Evolutionary conservation across 1,140 invertebrate species (phyloP).

Genomic region (Rhizoglyphus robini): DNA sequence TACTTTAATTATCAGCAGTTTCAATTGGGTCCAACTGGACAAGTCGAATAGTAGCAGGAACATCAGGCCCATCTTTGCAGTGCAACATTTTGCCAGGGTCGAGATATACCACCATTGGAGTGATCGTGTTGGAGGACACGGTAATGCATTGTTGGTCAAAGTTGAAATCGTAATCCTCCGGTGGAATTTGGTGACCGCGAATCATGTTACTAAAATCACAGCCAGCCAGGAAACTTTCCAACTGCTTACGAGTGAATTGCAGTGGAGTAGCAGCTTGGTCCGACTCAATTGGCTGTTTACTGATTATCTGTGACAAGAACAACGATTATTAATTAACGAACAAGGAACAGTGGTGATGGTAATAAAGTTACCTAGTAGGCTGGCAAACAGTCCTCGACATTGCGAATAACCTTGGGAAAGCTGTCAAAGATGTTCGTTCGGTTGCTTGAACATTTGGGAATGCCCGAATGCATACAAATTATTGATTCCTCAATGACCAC

Average conservation of each 20-base stretch:
- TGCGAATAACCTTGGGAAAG: conserved; percentile 47
- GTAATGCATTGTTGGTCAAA: conserved; percentile 47
- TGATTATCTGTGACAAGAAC: conserved; percentile 39
- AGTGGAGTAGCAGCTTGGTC: conserved; percentile 48
- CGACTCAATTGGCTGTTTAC: background rate
- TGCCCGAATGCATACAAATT: background rate
- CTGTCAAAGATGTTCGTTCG: conserved; percentile 40
- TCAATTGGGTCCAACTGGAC: background rate
- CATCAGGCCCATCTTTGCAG: background rate
- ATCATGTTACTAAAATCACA: conserved; percentile 52
- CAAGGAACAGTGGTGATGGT: conserved; percentile 49
- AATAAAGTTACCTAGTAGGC: conserved; percentile 60
- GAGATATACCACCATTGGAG: background rate
- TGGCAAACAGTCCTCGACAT: conserved; percentile 46
- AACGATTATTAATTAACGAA: conserved; percentile 40
- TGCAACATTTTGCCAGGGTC: background rate
- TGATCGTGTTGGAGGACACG: conserved; percentile 40
- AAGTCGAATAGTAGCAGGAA: background rate
- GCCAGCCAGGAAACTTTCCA: conserved; percentile 46
- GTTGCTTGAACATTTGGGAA: conserved; percentile 36
- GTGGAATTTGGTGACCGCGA: conserved; percentile 52
- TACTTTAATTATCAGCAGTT: no score
- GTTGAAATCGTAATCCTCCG: conserved; percentile 31
- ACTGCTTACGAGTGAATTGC: conserved; percentile 49
- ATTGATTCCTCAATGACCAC: background rate